These are phyloP conservation scores for Eucera pruinosa DNA, from an alignment of 2,888 invertebrate genomes.

Conservation along the genomic window DNA sequence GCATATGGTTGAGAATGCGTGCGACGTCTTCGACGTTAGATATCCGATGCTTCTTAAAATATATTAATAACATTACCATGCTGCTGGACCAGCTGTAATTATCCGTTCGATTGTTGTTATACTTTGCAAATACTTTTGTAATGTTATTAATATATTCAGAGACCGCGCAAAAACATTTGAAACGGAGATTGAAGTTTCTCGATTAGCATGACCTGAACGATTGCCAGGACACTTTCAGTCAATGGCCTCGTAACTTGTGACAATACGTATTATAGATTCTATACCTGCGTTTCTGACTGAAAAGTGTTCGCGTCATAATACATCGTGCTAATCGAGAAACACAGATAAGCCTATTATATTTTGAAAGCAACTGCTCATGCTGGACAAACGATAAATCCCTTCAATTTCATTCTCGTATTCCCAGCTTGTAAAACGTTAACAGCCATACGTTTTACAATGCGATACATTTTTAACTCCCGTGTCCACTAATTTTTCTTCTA, in stretches of 20 bases:
- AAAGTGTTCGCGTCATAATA: conserved; percentile 9
- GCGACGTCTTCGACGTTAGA: not conserved
- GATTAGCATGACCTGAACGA: conserved; percentile 13
- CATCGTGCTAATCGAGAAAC: conserved; percentile 21
- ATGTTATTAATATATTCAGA: conserved; percentile 40
- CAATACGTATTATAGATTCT: conserved; percentile 55
- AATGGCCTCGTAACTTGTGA: conserved; percentile 43
- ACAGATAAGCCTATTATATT: conserved; percentile 1
- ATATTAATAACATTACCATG: conserved; percentile 41
- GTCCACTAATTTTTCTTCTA: not conserved
- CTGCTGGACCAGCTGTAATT: conserved; percentile 65
- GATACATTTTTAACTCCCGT: not conserved
- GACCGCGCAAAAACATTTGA: conserved; percentile 25
- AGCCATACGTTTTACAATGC: conserved; percentile 75
- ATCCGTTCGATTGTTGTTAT: conserved; percentile 37
- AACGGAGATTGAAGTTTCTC: conserved; percentile 16
- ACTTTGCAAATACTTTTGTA: conserved; percentile 41
- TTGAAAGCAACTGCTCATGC: conserved; percentile 11
- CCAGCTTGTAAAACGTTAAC: conserved; percentile 66
- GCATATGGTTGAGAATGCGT: conserved; percentile 14
- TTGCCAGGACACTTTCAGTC: conserved; percentile 11
- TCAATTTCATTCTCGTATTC: conserved; percentile 26
- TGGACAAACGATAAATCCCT: conserved; percentile 9
- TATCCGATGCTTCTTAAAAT: conserved; percentile 14
- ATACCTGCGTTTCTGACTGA: not conserved